Conservation (phyloP, 2,888 invertebrate species). For the Harmothoe impar region DNA sequence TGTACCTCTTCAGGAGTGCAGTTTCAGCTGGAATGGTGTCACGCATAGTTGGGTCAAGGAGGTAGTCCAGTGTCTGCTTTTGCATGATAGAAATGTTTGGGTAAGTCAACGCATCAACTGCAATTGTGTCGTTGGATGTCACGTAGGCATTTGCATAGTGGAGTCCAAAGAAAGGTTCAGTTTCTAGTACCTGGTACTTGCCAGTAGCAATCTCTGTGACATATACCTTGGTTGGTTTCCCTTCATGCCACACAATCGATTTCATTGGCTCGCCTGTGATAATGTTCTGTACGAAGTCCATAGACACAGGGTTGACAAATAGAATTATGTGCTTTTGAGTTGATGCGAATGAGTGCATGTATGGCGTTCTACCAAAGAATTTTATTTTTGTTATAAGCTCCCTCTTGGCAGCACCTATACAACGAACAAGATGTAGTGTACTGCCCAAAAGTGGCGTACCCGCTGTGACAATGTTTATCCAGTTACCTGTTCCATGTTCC, state of each 20-base stretch:
- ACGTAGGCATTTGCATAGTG: background rate
- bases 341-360: background rate
- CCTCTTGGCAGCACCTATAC: background rate
- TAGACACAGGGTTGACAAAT: background rate
- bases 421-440: background rate
- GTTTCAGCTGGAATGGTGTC: constrained; percentile 74
- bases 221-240: background rate
- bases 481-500: background rate
- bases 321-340: background rate
- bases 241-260: background rate
- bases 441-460: background rate
- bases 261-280: background rate
- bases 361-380: background rate
- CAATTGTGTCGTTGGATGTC: background rate
- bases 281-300: background rate
- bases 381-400: background rate
- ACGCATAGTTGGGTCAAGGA: constrained; percentile 72
- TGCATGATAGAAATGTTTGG: constrained; percentile 75
- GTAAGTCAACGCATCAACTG: constrained; percentile 76
- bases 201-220: background rate
- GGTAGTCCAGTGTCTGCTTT: constrained; percentile 72
- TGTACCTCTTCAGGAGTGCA: constrained; percentile 72
- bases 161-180: background rate
- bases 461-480: background rate
- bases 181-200: background rate